A percentile compares a stretch with the other conserved stretches of the same genome.
Evolutionary conservation across 1,140 invertebrate genomes (phyloP).

Genomic region (Drosophila insularis): DNA sequence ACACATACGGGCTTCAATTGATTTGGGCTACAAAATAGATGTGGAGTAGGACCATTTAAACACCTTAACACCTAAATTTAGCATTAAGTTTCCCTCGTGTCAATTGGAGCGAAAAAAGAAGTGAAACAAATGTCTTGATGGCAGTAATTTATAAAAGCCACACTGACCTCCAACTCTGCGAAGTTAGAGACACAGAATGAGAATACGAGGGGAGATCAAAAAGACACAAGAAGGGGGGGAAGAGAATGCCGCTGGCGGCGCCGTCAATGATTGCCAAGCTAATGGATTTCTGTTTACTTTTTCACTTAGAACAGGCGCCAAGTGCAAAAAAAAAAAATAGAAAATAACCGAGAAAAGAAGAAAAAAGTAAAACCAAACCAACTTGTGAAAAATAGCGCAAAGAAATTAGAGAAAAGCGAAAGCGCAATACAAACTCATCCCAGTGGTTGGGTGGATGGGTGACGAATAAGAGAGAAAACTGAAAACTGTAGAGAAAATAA

Average conservation of each 20-base stretch:
- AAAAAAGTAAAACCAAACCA: constrained; percentile 29
- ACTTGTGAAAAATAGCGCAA: constrained; percentile 74
- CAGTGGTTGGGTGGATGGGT: not conserved
- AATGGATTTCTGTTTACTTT: constrained; percentile 82
- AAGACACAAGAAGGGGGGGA: not conserved
- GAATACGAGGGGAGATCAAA: not conserved
- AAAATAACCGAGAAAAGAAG: constrained; percentile 14
- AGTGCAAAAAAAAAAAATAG: constrained; percentile 29
- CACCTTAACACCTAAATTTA: constrained; percentile 35
- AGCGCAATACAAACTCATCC: constrained; percentile 56
- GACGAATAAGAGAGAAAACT: constrained; percentile 12
- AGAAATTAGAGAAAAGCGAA: constrained; percentile 79
- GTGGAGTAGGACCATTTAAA: constrained; percentile 50
- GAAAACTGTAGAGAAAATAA: constrained; percentile 22
- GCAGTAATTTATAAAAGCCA: constrained; percentile 77
- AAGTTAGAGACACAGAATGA: not conserved
- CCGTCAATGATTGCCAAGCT: constrained; percentile 80
- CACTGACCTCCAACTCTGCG: constrained; percentile 43
- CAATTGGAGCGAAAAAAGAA: constrained; percentile 46
- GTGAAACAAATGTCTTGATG: constrained; percentile 71
- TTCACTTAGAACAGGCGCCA: constrained; percentile 69
- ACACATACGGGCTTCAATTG: constrained; percentile 80
- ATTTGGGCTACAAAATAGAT: constrained; percentile 77
- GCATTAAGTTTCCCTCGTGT: constrained; percentile 39
- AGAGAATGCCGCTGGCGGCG: constrained; percentile 58